Base-by-base conservation (phyloP, 2,113 vertebrate genomes). In the Siniperca knerii region DNA sequence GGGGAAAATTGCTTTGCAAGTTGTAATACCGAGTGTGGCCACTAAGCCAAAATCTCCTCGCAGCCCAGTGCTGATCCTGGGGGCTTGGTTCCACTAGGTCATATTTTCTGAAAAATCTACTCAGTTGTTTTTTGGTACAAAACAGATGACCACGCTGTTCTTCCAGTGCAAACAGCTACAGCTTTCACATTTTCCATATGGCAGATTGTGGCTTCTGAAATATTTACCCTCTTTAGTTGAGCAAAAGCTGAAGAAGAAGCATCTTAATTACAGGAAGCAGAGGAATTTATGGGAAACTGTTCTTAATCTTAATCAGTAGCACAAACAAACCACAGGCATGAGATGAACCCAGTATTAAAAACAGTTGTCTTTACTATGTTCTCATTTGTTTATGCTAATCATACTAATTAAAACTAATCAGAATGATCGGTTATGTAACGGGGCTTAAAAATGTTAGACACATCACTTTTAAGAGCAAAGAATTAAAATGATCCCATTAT, bases 361-460 rank as follows among this genome's bases (percentile, higher is more conserved):
- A 7, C 25, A 9, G 52, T 2, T 37, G 58, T 77, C 55, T 81
- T 62, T 16, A 10, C 57, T 8, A 2, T n/a, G 23, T 6, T 61
- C 65, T 77, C 55, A 33, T 77, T 71, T 78, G 35, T 70, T 62
- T 77, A 57, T 66, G 25, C 5, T 75, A 66, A 83, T 71, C n/a
- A 54, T 1, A 29, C 75, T 68, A 73, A 82, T 82, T 87, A 52
- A 77, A 67, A 82, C 60, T 29, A 73, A 77, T 79, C 25, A 18
- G 3, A 78, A 71, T 35, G 35, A 67, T 71, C 60, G 62, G 15
- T 13, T 57, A 48, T 2, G 40, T 67, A 68, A 64, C 7, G 2
- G 4, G 54, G n/a, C 15, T 68, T 87, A 61, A 83, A 81, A 75
- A 33, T 60, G 77, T 71, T 58, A 57, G 33, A 79, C 58, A 37